Evolutionary conservation across 2,888 invertebrate genomes (phyloP).

Genomic region (Xestia sexstrigata): DNA sequence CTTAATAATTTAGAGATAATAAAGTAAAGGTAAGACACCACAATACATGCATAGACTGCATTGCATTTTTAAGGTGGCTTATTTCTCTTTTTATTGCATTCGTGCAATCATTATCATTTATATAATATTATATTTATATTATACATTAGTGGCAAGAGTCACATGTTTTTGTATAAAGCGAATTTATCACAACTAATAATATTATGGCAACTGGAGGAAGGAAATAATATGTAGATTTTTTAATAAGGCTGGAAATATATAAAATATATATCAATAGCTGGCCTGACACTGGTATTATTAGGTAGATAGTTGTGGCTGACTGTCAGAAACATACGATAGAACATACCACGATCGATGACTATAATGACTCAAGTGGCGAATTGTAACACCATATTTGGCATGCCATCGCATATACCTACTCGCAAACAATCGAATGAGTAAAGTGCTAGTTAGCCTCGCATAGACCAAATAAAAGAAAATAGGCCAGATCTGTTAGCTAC

Average conservation of each 20-base stretch:
- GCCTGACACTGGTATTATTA: slow-evolving; percentile 1
- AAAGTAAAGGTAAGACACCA: slow-evolving; percentile 81
- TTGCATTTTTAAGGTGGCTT: slow-evolving; percentile 87
- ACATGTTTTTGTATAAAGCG: slow-evolving; percentile 64
- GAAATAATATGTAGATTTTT: slow-evolving; percentile 34
- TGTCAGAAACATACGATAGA: slow-evolving; percentile 1
- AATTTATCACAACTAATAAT: slow-evolving; percentile 73
- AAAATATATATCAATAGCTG: slow-evolving; percentile 50
- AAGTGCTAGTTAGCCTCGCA: background rate
- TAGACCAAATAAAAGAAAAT: slow-evolving; percentile 15
- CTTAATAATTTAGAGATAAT: slow-evolving; percentile 82
- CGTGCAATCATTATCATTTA: slow-evolving; percentile 77
- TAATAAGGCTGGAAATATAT: slow-evolving; percentile 59
- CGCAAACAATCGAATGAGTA: slow-evolving; percentile 2
- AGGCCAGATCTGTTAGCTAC: slow-evolving; percentile 12
- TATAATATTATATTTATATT: slow-evolving; percentile 68
- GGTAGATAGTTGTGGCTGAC: background rate
- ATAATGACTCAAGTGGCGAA: slow-evolving; percentile 9
- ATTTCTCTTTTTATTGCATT: slow-evolving; percentile 75
- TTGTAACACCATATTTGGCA: slow-evolving; percentile 22
- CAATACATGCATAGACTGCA: slow-evolving; percentile 83
- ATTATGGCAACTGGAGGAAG: slow-evolving; percentile 60
- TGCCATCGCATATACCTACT: background rate
- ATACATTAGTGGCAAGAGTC: slow-evolving; percentile 62
- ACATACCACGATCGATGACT: background rate